Base-by-base conservation (phyloP, 2,888 invertebrate genomes). In the Cremastobaeus sp. region DNA sequence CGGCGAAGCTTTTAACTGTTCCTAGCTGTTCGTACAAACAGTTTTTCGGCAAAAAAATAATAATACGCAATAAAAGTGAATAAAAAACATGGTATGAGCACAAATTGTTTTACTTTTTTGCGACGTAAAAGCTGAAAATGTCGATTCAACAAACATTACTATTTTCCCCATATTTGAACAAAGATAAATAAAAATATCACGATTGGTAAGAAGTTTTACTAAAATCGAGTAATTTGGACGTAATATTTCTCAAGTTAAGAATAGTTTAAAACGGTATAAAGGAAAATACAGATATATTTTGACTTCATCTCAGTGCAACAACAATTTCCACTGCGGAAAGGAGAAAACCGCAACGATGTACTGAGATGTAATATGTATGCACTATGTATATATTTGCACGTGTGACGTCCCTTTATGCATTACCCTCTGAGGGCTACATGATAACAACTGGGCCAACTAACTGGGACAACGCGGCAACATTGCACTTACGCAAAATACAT, bases 271-370 rank as follows among this genome's bases (percentile, higher is more conserved):
- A 41, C 48, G 34, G 55, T 47, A 54, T 50, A 50, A 64, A 55
- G 48, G 47, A 64, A 68, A 62, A 73, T 68, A 43, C 48, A 60
- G 34, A 64, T 57, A 45, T 34, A 62, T 62, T 68, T 55, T 35
- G 21, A 57, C 41, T 62, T 59, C 45, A 35, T 35, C 47, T 59
- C 15, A 39, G 18, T 57, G 28, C 45, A 66, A 68, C 72, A 72
- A 72, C 73, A 73, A 73, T 68, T 73, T 73, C 62, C 43, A 68
- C 52, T 50, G 48, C 62, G 47, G 32, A 57, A 41, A 34, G 34
- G n/a, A 62, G 62, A 68, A 66, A 73, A 73, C 73, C 68, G 62
- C 62, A 68, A 68, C 68, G 68, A 73, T 73, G 73, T 68, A 59
- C 69, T n/a, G 41, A 59, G 57, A 68, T 69, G 74, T 68, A 74